Percentiles rank a stretch among this genome's conserved stretches.
These are phyloP conservation scores for Laticauda laticaudata DNA, from an alignment of 2,113 vertebrate species.

Conservation along the genomic window DNA sequence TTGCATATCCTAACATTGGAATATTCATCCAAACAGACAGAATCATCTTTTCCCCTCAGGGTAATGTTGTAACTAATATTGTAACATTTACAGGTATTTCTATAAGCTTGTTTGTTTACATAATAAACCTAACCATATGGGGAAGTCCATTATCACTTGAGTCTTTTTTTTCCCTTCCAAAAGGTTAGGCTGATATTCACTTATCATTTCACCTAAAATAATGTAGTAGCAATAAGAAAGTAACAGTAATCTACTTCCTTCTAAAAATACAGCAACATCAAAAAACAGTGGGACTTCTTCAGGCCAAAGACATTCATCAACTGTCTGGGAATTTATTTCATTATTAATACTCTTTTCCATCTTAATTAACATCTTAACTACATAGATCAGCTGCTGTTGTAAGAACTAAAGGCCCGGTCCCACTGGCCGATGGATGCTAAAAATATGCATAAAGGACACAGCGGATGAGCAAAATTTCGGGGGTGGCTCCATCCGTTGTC, in stretches of 20 bases:
- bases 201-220: background rate
- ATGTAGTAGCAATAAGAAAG: background rate
- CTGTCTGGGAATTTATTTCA: slow-evolving; percentile 12
- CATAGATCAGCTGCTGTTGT: background rate
- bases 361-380: slow-evolving; percentile 18
- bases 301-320: slow-evolving; percentile 17
- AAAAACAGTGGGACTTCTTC: background rate
- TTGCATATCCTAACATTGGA: background rate
- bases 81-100: background rate
- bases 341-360: background rate
- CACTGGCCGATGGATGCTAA: no score
- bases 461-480: no score
- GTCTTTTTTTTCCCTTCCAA: background rate
- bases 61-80: background rate
- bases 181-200: background rate
- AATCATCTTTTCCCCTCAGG: background rate
- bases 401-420: background rate
- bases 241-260: background rate
- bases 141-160: background rate
- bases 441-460: no score
- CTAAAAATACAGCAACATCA: background rate
- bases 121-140: background rate
- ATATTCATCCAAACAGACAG: background rate
- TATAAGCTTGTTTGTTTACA: background rate
- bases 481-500: no score